phyloP scores from a whole-genome alignment of 2,113 vertebrate species.

The Mirounga angustirostris region DNA sequence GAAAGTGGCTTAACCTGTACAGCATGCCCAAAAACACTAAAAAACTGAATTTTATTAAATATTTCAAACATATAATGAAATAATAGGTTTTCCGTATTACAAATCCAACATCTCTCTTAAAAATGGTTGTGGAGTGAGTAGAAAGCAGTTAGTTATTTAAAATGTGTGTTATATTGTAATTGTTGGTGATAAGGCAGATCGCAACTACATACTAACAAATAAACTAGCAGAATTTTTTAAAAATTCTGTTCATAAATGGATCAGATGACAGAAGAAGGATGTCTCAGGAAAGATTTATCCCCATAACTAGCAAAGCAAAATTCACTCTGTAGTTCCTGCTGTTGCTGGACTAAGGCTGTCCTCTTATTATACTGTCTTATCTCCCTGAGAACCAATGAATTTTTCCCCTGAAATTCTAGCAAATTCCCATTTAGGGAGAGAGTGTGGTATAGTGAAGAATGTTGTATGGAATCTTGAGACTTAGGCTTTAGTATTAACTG shows the following conservation, averaged over 20 bases:
- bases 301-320: background rate
- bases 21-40: background rate
- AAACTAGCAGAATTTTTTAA: background rate
- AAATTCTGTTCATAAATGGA: background rate
- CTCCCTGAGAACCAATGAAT: background rate
- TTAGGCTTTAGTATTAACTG: background rate
- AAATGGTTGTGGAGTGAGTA: background rate
- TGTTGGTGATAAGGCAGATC: background rate
- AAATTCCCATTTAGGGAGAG: background rate
- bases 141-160: constrained; percentile 1
- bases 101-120: background rate
- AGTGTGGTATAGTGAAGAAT: background rate
- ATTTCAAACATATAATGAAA: background rate
- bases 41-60: background rate
- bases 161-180: background rate
- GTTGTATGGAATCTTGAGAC: background rate
- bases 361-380: background rate
- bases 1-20: background rate
- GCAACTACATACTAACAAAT: background rate
- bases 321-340: background rate
- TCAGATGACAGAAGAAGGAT: background rate
- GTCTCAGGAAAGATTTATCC: background rate
- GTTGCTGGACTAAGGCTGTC: background rate
- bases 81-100: background rate
- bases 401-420: background rate